phyloP scores from a whole-genome alignment of 2,888 invertebrate genomes.

The Drepana falcataria region DNA sequence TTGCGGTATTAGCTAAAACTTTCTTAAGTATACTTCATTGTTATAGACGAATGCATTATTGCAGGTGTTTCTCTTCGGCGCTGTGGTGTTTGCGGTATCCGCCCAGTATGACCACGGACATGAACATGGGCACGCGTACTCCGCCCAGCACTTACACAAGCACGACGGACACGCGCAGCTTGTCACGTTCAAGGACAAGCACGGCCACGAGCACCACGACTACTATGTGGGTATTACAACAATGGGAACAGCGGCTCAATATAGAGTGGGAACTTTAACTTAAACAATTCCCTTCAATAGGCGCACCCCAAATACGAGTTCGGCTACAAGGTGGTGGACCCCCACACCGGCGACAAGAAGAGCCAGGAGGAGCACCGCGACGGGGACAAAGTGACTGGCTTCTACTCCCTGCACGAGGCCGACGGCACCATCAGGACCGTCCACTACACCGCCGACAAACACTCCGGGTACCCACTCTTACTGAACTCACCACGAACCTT shows the following conservation, averaged over 20 bases:
- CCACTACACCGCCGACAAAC: conserved; percentile 60
- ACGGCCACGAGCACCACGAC: conserved; percentile 19
- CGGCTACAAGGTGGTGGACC: conserved; percentile 64
- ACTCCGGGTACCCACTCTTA: conserved; percentile 23
- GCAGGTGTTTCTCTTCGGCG: neutral
- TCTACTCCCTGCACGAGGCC: conserved; percentile 73
- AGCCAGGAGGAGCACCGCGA: conserved; percentile 62
- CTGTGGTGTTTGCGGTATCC: conserved; percentile 4
- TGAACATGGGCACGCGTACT: conserved; percentile 26
- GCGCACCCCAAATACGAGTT: conserved; percentile 41
- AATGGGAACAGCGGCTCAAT: too few relatives aligned
- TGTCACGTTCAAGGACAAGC: conserved; percentile 11
- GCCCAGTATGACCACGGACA: conserved; percentile 2
- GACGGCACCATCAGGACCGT: conserved; percentile 69
- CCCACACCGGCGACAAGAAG: conserved; percentile 64
- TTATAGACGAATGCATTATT: neutral
- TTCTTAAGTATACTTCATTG: too few relatives aligned
- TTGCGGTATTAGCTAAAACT: too few relatives aligned
- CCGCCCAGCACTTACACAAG: conserved; percentile 33
- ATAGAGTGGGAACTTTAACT: too few relatives aligned
- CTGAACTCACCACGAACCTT: too few relatives aligned
- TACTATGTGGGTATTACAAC: conserved; percentile 14
- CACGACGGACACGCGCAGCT: conserved; percentile 28
- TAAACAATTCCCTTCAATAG: conserved; percentile 7
- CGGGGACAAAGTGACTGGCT: conserved; percentile 75